Evolutionary conservation across 1,140 invertebrate genomes (phyloP).

Genomic region (Antheraea mylitta): DNA sequence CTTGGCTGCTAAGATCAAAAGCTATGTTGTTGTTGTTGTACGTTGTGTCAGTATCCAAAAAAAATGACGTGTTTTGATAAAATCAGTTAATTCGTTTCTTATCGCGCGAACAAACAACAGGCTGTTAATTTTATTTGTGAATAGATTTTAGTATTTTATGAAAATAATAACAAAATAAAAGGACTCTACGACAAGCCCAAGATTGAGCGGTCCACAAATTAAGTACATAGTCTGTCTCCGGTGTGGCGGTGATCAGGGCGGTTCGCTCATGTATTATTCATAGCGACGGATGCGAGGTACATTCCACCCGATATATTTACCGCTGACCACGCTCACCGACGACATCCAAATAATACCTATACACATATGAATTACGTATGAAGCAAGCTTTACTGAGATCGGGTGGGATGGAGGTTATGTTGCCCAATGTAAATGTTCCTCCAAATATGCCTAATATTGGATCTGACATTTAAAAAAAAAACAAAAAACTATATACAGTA

Average conservation of each 20-base stretch:
- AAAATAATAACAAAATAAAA: slow-evolving; percentile 5
- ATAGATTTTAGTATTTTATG: not conserved
- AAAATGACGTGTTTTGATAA: too few relatives aligned
- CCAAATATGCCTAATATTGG: too few relatives aligned
- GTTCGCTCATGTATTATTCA: slow-evolving; percentile 50
- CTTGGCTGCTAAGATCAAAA: too few relatives aligned
- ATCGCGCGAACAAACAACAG: too few relatives aligned
- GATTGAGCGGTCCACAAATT: slow-evolving; percentile 32
- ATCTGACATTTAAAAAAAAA: too few relatives aligned
- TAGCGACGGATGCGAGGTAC: slow-evolving; percentile 29
- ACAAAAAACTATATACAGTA: too few relatives aligned
- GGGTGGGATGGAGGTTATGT: not conserved
- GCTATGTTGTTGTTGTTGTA: too few relatives aligned
- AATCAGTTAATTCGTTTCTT: too few relatives aligned
- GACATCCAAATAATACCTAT: slow-evolving; percentile 29
- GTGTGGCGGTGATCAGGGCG: slow-evolving; percentile 32
- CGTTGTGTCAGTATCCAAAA: too few relatives aligned
- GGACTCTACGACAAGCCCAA: slow-evolving; percentile 20
- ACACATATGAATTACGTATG: not conserved
- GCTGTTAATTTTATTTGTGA: too few relatives aligned
- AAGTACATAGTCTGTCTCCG: slow-evolving; percentile 29
- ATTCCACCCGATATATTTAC: slow-evolving; percentile 42
- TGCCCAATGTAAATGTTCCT: too few relatives aligned
- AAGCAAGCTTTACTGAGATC: not conserved
- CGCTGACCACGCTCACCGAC: slow-evolving; percentile 30